phyloP scores from a whole-genome alignment of 2,888 invertebrate genomes.

The Lasius fuliginosus region DNA sequence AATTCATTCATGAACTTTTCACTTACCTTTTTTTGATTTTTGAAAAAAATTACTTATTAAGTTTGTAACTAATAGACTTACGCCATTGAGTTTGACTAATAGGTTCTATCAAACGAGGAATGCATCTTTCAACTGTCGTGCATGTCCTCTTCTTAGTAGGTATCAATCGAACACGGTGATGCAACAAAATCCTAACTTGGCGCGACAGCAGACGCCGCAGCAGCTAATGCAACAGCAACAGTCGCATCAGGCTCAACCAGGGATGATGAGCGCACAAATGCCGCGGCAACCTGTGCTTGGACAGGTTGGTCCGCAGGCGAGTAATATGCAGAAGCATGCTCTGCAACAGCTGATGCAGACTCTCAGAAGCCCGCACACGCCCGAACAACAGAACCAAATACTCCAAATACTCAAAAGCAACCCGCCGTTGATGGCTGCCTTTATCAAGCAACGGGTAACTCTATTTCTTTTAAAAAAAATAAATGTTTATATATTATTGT shows the following conservation, averaged over 20 bases:
- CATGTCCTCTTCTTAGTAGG: constrained; percentile 70
- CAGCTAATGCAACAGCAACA: constrained; percentile 86
- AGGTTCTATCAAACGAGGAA: not conserved
- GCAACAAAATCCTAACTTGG: constrained; percentile 85
- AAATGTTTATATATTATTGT: not conserved
- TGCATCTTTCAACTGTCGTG: not conserved
- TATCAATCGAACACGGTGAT: constrained; percentile 85
- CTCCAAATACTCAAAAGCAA: constrained; percentile 96
- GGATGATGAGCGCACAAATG: constrained; percentile 84
- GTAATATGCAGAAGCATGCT: constrained; percentile 89
- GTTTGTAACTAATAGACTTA: not conserved
- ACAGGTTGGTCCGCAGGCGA: constrained; percentile 87
- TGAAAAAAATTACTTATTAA: not conserved
- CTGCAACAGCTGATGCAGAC: constrained; percentile 94
- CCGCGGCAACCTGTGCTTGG: constrained; percentile 84
- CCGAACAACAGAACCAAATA: constrained; percentile 96
- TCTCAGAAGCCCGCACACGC: constrained; percentile 95
- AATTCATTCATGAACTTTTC: not conserved
- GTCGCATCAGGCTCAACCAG: constrained; percentile 83
- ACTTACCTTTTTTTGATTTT: not conserved
- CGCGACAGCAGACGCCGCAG: constrained; percentile 86
- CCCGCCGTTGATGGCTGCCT: constrained; percentile 98
- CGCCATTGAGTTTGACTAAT: not conserved
- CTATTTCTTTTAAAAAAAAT: not conserved
- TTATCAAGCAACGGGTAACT: constrained; percentile 92